Base-by-base conservation (phyloP, 2,113 vertebrate species). In the Opisthocomus hoazin region DNA sequence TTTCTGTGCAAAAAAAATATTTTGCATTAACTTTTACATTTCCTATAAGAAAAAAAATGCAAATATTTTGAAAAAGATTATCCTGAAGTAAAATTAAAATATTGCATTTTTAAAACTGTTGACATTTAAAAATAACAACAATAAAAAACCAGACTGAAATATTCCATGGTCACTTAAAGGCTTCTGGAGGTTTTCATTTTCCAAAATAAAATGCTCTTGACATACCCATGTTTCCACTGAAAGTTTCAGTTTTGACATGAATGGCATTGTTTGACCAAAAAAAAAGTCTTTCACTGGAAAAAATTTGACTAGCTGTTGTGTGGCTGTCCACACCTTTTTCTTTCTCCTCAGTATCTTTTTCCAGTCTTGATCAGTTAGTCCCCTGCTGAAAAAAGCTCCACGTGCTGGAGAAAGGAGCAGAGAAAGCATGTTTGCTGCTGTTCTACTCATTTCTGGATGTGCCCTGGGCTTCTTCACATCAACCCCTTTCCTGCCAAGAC, bases 161-260 rank as follows among this genome's bases (percentile, higher is more conserved):
- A 78, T 54, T 89, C 29, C 21, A 43, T 71, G 39, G 23, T 78
- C 19, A n/a, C 34, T 84, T 61, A 83, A 57, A 68, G 21, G 24
- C 57, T 92, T 84, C 57, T 90, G 27, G 48, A 84, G 21, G 43
- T 56, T 81, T 92, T 84, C 14, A 8, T 91, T 94, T 79, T 80
- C 63, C 84, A 90, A 88, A 93, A 83, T 46, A 85, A 91, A 91
- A 80, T 45, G 15, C 24, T 87, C 41, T 41, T 81, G 34, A 65
- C 84, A 69, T 41, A 85, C 2, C 17, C 87, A 30, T 71, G 18
- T 94, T 93, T 95, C 87, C 91, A 96, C 3, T 6, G 87, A 90
- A 93, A 85, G 37, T 87, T 95, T 76, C 78, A 27, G 54, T 66
- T 89, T 84, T 84, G 75, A 81, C 56, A 91, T 61, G 68, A 94